These are phyloP conservation scores for Anthoscopus minutus DNA, from an alignment of 2,113 vertebrate genomes.

Conservation along the genomic window DNA sequence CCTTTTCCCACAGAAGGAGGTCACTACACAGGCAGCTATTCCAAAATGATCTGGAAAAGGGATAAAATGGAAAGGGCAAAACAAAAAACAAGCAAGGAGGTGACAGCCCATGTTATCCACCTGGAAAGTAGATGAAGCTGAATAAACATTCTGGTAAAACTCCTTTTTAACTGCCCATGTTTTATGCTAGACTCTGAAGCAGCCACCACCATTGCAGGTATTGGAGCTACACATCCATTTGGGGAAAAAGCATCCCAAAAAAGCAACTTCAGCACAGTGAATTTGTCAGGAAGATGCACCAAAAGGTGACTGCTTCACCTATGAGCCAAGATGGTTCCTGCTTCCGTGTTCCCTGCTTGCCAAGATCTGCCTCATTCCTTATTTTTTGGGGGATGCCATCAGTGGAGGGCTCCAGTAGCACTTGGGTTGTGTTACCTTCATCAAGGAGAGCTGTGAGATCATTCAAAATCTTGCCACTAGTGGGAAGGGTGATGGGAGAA, in stretches of 20 bases:
- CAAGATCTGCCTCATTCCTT: background rate
- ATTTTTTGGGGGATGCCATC: background rate
- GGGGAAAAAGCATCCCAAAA: background rate
- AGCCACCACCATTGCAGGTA: fast-evolving
- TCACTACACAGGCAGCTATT: background rate
- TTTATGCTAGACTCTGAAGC: background rate
- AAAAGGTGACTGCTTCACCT: background rate
- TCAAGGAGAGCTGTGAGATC: background rate
- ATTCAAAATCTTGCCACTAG: fast-evolving
- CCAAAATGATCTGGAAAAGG: background rate
- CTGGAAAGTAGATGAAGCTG: background rate
- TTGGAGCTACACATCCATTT: background rate
- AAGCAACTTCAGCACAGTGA: fast-evolving
- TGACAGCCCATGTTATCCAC: background rate
- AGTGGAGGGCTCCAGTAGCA: background rate
- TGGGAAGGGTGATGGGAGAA: background rate
- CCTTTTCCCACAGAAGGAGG: background rate
- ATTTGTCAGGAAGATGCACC: background rate
- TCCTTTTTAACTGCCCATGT: background rate
- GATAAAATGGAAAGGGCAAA: background rate
- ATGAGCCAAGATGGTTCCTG: fast-evolving
- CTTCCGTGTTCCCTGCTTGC: fast-evolving
- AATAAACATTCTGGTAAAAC: background rate
- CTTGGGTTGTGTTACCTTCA: background rate
- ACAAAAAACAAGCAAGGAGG: background rate